Percentiles rank a stretch among this genome's conserved stretches.
These are phyloP conservation scores for Microctonus hyperodae DNA, from an alignment of 2,888 invertebrate genomes.

Conservation along the genomic window DNA sequence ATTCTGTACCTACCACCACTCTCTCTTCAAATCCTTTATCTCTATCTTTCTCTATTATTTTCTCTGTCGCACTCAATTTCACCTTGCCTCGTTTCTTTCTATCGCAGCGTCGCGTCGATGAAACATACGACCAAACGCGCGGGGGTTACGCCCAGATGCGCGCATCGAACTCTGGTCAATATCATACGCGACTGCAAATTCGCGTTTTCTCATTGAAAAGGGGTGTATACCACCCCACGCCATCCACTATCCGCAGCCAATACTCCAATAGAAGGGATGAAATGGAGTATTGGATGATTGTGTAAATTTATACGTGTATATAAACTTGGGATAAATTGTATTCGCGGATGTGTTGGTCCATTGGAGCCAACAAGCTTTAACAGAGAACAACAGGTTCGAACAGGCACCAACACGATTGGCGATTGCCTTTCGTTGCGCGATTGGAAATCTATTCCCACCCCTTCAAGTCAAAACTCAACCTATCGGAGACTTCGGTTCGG, in stretches of 20 bases:
- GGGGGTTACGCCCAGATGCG: conserved; percentile 64
- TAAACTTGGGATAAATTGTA: conserved; percentile 58
- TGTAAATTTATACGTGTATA: conserved; percentile 52
- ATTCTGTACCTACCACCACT: conserved; percentile 31
- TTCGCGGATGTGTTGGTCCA: conserved; percentile 40
- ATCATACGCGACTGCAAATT: conserved; percentile 40
- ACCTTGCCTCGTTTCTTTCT: conserved; percentile 36
- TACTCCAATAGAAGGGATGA: too few relatives aligned
- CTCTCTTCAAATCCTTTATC: conserved; percentile 29
- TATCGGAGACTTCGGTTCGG: conserved; percentile 63
- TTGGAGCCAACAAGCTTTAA: conserved; percentile 3
- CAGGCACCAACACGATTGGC: conserved; percentile 19
- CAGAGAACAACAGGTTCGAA: conserved; percentile 38
- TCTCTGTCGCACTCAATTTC: conserved; percentile 42
- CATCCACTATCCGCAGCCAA: too few relatives aligned
- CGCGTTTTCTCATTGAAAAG: conserved; percentile 26
- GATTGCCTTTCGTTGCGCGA: conserved; percentile 51
- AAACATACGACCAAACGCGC: conserved; percentile 51
- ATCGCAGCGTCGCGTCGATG: conserved; percentile 33
- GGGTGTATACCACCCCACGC: conserved; percentile 33
- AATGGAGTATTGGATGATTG: conserved; percentile 13
- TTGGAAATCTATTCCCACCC: conserved; percentile 64
- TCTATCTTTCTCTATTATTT: conserved; percentile 29
- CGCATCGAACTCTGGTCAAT: conserved; percentile 64
- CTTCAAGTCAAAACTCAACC: conserved; percentile 63